These are phyloP conservation scores for Drosophila prosaltans DNA, from an alignment of 1,140 invertebrate species.

Conservation along the genomic window DNA sequence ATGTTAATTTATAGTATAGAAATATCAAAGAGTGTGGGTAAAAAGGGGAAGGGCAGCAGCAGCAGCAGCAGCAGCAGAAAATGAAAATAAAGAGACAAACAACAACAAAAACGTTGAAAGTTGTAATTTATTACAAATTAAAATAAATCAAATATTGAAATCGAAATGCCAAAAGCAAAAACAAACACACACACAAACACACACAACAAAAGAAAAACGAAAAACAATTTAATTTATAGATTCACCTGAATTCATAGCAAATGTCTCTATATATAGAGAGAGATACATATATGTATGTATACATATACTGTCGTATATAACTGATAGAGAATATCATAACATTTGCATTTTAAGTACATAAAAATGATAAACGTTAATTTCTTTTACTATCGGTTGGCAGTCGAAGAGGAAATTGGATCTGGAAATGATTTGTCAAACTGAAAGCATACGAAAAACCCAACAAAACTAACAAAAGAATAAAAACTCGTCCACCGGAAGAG, in stretches of 20 bases:
- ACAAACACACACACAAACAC: constrained; percentile 11
- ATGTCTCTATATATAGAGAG: constrained; percentile 35
- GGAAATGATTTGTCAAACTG: constrained; percentile 58
- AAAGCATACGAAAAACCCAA: neutral
- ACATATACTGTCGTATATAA: neutral
- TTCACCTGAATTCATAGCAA: constrained; percentile 15
- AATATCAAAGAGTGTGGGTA: neutral
- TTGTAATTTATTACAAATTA: constrained; percentile 65
- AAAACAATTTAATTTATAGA: constrained; percentile 13
- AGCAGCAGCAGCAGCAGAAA: neutral
- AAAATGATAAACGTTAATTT: constrained; percentile 60
- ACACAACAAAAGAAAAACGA: constrained; percentile 15
- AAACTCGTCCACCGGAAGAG: constrained; percentile 44
- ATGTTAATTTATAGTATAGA: constrained; percentile 12
- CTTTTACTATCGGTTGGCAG: constrained; percentile 27
- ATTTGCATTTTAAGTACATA: constrained; percentile 54
- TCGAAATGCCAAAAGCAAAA: constrained; percentile 28
- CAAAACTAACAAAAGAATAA: constrained; percentile 5
- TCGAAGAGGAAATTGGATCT: constrained; percentile 49
- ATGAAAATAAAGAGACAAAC: constrained; percentile 33
- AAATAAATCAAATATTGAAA: constrained; percentile 57
- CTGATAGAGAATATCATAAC: constrained; percentile 25
- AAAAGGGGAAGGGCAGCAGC: neutral
- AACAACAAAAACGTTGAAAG: constrained; percentile 38
- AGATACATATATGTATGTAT: no score